Percentiles rank a stretch among this genome's conserved stretches.
Evolutionary conservation across 2,113 vertebrate species (phyloP).

Genomic region (Chrysochloris asiatica): DNA sequence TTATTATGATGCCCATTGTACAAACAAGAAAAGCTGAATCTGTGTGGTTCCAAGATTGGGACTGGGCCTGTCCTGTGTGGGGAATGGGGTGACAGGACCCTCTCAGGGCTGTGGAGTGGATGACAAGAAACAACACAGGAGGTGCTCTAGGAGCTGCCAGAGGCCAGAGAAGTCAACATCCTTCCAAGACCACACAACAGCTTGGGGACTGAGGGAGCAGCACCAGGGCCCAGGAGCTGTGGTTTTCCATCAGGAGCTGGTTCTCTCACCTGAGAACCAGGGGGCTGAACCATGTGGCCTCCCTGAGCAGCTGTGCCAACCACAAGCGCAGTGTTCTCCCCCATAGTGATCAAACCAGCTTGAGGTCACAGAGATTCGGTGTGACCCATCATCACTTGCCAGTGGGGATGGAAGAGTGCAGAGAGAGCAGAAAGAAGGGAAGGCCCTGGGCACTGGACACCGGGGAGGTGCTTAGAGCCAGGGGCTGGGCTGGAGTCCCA

Average conservation of each 20-base stretch:
- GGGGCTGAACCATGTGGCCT: rapidly evolving
- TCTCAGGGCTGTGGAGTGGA: background rate
- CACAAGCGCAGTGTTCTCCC: rapidly evolving
- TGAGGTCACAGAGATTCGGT: background rate
- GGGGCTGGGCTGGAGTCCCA: too few species aligned
- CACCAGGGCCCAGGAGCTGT: background rate
- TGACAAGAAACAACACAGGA: background rate
- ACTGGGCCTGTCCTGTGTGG: background rate
- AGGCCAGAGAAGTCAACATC: background rate
- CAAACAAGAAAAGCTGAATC: background rate
- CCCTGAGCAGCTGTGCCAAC: background rate
- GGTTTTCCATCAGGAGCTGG: too few species aligned
- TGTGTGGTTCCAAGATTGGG: background rate
- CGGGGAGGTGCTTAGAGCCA: background rate
- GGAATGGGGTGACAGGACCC: background rate
- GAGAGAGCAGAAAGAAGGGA: too few species aligned
- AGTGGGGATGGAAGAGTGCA: rapidly evolving
- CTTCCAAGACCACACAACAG: background rate
- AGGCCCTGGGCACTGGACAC: background rate
- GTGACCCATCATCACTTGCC: background rate
- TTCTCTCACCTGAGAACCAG: background rate
- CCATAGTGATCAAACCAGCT: background rate
- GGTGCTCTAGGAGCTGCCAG: background rate
- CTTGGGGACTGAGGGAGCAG: background rate
- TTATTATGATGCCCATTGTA: background rate